Conservation (phyloP, 2,888 invertebrate genomes). For the Stenichneumon culpator region DNA sequence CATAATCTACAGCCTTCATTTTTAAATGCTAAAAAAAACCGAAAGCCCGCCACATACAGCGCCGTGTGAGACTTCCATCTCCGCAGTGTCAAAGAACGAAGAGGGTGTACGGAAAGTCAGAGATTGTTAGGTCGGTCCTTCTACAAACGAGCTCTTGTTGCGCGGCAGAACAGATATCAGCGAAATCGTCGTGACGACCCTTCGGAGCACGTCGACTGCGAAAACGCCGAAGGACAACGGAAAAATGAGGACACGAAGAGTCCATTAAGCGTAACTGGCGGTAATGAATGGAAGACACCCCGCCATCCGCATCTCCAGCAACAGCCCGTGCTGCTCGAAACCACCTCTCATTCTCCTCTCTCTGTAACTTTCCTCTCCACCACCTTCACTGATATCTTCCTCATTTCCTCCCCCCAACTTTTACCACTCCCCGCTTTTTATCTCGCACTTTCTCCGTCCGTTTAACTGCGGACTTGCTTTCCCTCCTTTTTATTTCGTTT, state of each 20-base stretch:
- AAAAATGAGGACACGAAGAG: constrained; percentile 83
- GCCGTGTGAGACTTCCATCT: not conserved
- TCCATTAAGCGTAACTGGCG: constrained; percentile 83
- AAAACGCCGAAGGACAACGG: constrained; percentile 62
- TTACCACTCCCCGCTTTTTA: constrained; percentile 4
- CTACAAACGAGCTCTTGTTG: constrained; percentile 80
- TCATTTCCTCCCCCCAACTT: constrained; percentile 46
- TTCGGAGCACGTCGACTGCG: constrained; percentile 27
- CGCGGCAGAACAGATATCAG: constrained; percentile 80
- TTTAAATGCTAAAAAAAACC: no score
- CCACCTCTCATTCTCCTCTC: constrained; percentile 27
- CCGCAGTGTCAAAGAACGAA: not conserved
- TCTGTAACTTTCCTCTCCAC: constrained; percentile 24
- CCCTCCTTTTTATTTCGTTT: constrained; percentile 38
- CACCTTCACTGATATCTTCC: not conserved
- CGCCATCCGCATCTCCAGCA: constrained; percentile 61
- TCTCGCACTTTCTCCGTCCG: constrained; percentile 27
- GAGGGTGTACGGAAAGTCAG: not conserved
- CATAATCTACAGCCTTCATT: no score
- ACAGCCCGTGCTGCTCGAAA: constrained; percentile 3
- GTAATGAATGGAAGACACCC: constrained; percentile 84
- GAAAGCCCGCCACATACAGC: not conserved
- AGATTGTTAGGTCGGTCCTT: constrained; percentile 8
- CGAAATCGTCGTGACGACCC: constrained; percentile 72
- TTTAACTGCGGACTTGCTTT: constrained; percentile 15